Percentiles rank a stretch among this genome's conserved stretches.
phyloP scores from a whole-genome alignment of 2,797 vertebrate genomes.

The Falco naumanni region DNA sequence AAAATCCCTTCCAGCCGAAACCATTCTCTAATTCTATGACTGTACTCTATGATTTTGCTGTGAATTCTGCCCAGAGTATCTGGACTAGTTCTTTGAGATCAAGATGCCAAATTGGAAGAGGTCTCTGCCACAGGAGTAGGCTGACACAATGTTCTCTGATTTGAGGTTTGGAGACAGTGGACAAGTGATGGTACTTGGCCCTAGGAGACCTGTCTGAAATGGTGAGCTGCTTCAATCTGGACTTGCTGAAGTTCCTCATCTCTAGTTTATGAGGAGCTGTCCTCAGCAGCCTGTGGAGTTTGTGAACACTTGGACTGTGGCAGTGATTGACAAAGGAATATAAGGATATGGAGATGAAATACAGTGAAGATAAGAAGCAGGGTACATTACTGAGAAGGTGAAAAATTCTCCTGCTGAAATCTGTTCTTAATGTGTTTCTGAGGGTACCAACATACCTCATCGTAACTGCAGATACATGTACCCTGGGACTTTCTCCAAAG shows the following conservation, averaged over 20 bases:
- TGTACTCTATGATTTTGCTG: neutral
- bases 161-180: neutral
- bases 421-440: neutral
- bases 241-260: neutral
- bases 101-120: neutral
- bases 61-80: neutral
- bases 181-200: neutral
- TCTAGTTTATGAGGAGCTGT: neutral
- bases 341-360: neutral
- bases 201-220: neutral
- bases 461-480: neutral
- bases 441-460: neutral
- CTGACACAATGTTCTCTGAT: neutral
- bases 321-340: neutral
- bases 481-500: neutral
- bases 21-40: neutral
- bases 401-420: neutral
- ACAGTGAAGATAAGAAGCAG: neutral
- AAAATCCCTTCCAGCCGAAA: neutral
- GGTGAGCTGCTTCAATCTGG: neutral
- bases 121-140: neutral
- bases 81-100: neutral
- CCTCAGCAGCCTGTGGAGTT: neutral
- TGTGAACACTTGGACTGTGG: neutral
- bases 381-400: accelerated